A percentile compares a stretch with the other conserved stretches of the same genome.
phyloP scores from a whole-genome alignment of 64 coral and sea anemone species.

The Pocillopora damicornis region DNA sequence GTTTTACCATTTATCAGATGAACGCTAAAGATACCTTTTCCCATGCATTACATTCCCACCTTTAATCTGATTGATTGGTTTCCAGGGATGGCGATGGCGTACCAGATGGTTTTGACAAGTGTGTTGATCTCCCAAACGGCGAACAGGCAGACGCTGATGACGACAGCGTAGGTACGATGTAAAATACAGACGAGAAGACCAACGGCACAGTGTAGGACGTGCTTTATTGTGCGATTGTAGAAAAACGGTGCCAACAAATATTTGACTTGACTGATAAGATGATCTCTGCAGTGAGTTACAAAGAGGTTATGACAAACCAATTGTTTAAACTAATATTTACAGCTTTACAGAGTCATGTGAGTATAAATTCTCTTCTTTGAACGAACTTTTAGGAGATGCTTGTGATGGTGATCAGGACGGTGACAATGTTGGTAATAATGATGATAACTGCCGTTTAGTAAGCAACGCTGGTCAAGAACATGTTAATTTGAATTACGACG shows the following conservation, averaged over 20 bases:
- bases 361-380: not conserved
- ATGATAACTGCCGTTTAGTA: constrained; percentile 78
- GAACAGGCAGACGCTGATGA: constrained; percentile 70
- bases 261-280: too few relatives aligned
- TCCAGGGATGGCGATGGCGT: constrained; percentile 73
- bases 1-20: too few relatives aligned
- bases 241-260: too few relatives aligned
- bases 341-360: not conserved
- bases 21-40: not conserved
- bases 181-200: not conserved
- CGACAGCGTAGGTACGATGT: constrained; percentile 45
- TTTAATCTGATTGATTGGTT: not conserved
- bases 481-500: constrained; percentile 52
- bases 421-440: constrained; percentile 49
- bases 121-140: constrained; percentile 77
- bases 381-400: constrained; percentile 54
- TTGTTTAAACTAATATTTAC: too few relatives aligned
- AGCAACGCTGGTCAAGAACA: constrained; percentile 59
- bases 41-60: not conserved
- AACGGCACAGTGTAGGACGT: too few relatives aligned
- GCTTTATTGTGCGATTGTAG: too few relatives aligned
- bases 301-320: too few relatives aligned
- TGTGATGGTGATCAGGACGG: constrained; percentile 78
- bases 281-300: too few relatives aligned
- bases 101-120: constrained; percentile 75